These are phyloP conservation scores for Drosophila arawakana DNA, from an alignment of 1,140 invertebrate genomes.

Conservation along the genomic window DNA sequence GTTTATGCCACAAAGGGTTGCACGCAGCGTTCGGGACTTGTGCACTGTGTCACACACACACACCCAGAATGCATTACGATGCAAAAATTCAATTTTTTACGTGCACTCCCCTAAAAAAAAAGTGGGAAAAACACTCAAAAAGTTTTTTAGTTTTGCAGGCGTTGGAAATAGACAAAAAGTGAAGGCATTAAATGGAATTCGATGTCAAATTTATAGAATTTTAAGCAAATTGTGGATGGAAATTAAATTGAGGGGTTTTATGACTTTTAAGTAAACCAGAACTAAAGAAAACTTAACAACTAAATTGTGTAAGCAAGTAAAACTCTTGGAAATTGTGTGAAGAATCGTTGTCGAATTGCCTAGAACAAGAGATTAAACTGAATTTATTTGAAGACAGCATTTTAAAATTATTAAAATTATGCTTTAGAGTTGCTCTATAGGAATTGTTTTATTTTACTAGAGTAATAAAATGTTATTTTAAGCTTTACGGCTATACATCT, in stretches of 20 bases:
- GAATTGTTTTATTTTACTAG: too few species aligned
- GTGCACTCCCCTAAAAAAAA: constrained; percentile 4
- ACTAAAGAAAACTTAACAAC: too few species aligned
- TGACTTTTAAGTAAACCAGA: not conserved
- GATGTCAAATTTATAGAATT: not conserved
- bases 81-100: constrained; percentile 18
- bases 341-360: too few species aligned
- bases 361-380: too few species aligned
- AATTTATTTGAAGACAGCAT: too few species aligned
- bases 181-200: not conserved
- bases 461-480: too few species aligned
- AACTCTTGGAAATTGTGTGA: too few species aligned
- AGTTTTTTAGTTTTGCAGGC: not conserved
- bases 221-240: not conserved
- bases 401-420: too few species aligned
- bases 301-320: too few species aligned
- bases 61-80: not conserved
- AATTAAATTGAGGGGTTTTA: not conserved
- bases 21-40: not conserved
- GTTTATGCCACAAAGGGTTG: not conserved
- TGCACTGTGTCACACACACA: not conserved
- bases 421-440: too few species aligned
- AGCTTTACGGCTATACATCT: too few species aligned
- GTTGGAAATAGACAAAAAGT: not conserved
- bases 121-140: not conserved